Evolutionary conservation across 2,113 vertebrate species (phyloP).

Genomic region (Pipra filicauda): DNA sequence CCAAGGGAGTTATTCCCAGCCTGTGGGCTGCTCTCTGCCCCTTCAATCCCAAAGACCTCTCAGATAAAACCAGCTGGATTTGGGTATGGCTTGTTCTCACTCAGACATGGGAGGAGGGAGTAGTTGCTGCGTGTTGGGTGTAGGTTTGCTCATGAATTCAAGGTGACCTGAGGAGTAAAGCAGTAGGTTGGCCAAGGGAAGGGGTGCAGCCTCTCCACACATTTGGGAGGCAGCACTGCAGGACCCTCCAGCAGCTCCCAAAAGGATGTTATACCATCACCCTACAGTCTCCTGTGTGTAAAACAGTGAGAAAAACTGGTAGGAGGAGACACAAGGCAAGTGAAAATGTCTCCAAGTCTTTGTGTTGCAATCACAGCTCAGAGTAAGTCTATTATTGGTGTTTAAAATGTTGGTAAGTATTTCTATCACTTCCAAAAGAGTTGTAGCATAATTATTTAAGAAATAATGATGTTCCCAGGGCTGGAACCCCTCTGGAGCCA

Average conservation of each 20-base stretch:
- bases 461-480: background rate
- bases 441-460: background rate
- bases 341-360: background rate
- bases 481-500: background rate
- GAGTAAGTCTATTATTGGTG: background rate
- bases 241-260: background rate
- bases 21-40: background rate
- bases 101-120: background rate
- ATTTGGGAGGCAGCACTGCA: background rate
- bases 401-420: background rate
- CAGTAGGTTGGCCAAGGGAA: background rate
- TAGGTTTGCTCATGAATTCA: background rate
- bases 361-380: background rate
- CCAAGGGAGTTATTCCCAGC: background rate
- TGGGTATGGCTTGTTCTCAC: background rate
- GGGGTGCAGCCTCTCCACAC: background rate
- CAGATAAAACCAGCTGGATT: background rate
- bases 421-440: background rate
- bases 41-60: background rate
- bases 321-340: background rate
- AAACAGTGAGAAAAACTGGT: background rate
- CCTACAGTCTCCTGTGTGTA: accelerated
- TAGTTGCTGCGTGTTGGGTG: accelerated
- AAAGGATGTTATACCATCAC: background rate
- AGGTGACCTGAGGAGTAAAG: accelerated